A percentile compares a stretch with the other conserved stretches of the same genome.
Conservation (phyloP, 2,797 vertebrate genomes). For the Pipistrellus pygmaeus region DNA sequence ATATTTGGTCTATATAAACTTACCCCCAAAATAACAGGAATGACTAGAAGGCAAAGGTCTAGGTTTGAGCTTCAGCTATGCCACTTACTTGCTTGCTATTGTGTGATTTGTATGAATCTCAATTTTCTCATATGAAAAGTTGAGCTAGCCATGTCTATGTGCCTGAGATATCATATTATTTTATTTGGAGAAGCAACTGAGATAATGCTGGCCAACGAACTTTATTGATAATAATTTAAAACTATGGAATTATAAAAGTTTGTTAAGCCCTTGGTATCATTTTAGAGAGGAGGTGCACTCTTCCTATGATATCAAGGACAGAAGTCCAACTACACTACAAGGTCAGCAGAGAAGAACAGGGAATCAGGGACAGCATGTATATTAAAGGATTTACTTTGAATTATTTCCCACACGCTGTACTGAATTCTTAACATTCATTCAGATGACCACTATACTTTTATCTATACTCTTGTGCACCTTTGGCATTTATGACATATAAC, state of each 20-base stretch:
- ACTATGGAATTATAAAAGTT: neutral
- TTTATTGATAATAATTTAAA: neutral
- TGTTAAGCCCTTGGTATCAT: neutral
- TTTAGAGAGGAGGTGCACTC: neutral
- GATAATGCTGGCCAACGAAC: neutral
- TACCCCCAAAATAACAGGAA: neutral
- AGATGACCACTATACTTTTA: neutral
- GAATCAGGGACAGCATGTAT: neutral
- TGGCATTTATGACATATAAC: neutral
- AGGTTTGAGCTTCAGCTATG: neutral
- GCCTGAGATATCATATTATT: neutral
- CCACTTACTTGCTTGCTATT: neutral
- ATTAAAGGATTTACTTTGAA: neutral
- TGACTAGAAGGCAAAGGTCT: neutral
- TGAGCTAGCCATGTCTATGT: neutral
- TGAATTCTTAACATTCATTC: neutral
- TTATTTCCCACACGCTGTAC: neutral
- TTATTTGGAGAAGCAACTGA: conserved; percentile 31
- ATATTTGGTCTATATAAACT: neutral
- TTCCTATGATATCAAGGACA: neutral
- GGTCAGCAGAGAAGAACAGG: neutral
- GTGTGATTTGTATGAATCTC: neutral
- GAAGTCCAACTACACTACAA: neutral
- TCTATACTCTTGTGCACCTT: neutral
- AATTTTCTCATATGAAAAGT: conserved; percentile 13